Conservation (phyloP, 2,888 invertebrate genomes). For the Tubulanus polymorphus region DNA sequence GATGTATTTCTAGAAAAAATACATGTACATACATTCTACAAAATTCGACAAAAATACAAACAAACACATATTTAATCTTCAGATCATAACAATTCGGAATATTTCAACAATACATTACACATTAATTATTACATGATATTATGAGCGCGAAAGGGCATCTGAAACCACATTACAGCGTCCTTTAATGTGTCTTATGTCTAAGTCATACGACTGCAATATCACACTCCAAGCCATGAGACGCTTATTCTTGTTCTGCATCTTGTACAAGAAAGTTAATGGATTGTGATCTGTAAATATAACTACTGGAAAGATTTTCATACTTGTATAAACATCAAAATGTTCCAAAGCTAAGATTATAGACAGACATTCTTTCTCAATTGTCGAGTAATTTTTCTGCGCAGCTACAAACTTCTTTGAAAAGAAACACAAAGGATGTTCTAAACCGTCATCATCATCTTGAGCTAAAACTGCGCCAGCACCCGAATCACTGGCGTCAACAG, state of each 20-base stretch:
- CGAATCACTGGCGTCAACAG: conserved; percentile 4
- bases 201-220: background rate
- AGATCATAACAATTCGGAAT: too few relatives aligned
- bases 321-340: background rate
- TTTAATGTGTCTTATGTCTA: too few relatives aligned
- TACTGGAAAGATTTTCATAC: background rate
- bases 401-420: conserved; percentile 4
- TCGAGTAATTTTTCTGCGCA: conserved; percentile 4
- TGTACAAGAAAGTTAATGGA: background rate
- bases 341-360: background rate
- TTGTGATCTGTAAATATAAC: background rate
- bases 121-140: too few relatives aligned
- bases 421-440: conserved; percentile 8
- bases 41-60: too few relatives aligned
- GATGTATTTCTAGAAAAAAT: too few relatives aligned
- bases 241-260: background rate
- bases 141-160: too few relatives aligned
- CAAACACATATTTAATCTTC: too few relatives aligned
- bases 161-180: too few relatives aligned
- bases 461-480: conserved; percentile 7
- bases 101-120: too few relatives aligned
- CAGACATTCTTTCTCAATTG: conserved; percentile 2
- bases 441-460: conserved; percentile 1
- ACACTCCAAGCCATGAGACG: background rate
- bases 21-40: too few relatives aligned